Conservation (phyloP, 1,140 invertebrate species). For the Hyles vespertilio region DNA sequence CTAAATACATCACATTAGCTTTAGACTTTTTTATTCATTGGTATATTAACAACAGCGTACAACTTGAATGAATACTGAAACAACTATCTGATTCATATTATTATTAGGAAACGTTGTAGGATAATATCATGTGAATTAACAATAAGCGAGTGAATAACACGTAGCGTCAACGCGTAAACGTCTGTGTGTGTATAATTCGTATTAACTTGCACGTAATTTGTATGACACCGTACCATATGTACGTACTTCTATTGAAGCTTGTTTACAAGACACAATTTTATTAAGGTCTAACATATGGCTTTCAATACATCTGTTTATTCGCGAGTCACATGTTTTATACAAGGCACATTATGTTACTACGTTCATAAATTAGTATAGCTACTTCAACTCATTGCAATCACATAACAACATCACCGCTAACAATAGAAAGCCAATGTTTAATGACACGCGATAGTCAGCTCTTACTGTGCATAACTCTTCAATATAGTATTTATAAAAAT, state of each 20-base stretch:
- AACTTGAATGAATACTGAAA: no score
- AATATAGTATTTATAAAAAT: no score
- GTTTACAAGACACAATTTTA: slow-evolving; percentile 30
- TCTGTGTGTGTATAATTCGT: not conserved
- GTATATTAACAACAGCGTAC: not conserved
- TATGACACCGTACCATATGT: not conserved
- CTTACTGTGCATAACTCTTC: no score
- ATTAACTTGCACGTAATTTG: slow-evolving; percentile 1
- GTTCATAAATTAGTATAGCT: no score
- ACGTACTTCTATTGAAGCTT: slow-evolving; percentile 10
- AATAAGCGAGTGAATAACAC: no score
- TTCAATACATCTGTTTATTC: slow-evolving; percentile 45
- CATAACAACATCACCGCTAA: not conserved
- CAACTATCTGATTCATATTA: no score
- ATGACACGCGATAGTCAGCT: no score
- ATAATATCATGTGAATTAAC: no score
- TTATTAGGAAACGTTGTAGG: no score
- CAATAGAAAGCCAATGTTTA: no score
- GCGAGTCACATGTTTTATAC: slow-evolving; percentile 19
- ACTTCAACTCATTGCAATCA: not conserved
- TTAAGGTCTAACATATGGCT: slow-evolving; percentile 46
- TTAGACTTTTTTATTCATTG: no score
- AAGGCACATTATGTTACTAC: slow-evolving; percentile 14
- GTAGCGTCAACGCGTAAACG: not conserved
- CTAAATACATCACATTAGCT: no score